Evolutionary conservation across 2,888 invertebrate species (phyloP), one percentile per base, ranked within the genome.

Genomic region (Eupithecia insigniata): DNA sequence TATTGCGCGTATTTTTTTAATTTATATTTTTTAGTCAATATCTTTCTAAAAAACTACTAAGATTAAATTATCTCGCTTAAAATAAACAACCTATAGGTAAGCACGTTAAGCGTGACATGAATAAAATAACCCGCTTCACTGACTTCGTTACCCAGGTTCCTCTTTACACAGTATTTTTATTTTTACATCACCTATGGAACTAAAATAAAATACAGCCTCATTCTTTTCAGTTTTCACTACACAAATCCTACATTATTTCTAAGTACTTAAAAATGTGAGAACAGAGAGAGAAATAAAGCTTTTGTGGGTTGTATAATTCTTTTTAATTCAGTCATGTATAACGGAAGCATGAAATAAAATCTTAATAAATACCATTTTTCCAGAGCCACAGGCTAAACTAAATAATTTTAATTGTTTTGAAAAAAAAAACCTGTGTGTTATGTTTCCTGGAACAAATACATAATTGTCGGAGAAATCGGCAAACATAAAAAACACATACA

Each of bases 111-210:
- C 60, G 60, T 61, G 60, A 68, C 55, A 68, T 61, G 67, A 68
- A 68, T 61, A 68, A 60, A 58, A 39, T 62, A 39, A 46, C 18
- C 30, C 74, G 73, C 69, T 26, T 71, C 73, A 67, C 73, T 77
- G 77, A 70, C 69, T 78, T 68, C 66, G 73, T 71, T 69, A 67
- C 66, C 36, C 70, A 70, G 73, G 68, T 78, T 71, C 68, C 70
- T 68, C 71, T 76, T 36, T 22, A 64, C 73, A 68, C 67, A 65
- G 34, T 64, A 65, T 74, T 77, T 76, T 78, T 77, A 75, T 78
- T 77, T 79, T 77, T 73, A 77, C 77, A 67, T 66, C 62, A 72
- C 22, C 67, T 67, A 66, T 67, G 32, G 67, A 51, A 55, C 28
- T 34, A 43, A 26, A 46, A 39, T 64, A 66, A 70, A 70, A 70